Evolutionary conservation across 2,888 invertebrate genomes (phyloP), one percentile per base, ranked within the genome.

Genomic region (Elegia similella): DNA sequence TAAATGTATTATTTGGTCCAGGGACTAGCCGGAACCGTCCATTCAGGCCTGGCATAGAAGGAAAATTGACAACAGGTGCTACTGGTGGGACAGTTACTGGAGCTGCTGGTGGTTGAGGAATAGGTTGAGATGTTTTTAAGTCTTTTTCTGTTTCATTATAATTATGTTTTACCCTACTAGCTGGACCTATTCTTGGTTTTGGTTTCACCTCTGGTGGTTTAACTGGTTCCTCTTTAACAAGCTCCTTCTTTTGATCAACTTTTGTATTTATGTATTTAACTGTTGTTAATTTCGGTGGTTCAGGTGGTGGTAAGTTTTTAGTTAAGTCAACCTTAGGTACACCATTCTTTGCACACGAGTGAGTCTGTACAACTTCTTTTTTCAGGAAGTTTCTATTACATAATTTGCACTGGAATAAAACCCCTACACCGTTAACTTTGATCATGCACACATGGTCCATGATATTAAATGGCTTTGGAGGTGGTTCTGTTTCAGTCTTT

Each of bases 361-460:
- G 92, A 59, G 77, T 73, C 67, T 80, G 64, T 0, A 91, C 84
- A 2, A 86, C 82, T 54, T 88, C 84, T 67, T 85, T 85, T 60
- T 84, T 88, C 5, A 91, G 68, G 62, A 92, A 90, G 61, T 92
- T 89, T 63, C 88, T 82, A 60, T 87, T 88, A 61, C 92, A 92
- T 16, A 90, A 66, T 65, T 84, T 86, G 70, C 92, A 92, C 62
- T 90, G 88, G 67, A 83, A 92, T 15, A 92, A 66, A n/a, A 81
- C 71, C 52, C 92, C 92, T 1, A 91, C 88, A 44, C 85, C 86
- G 69, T 85, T 87, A 0, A 91, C 91, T 76, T 88, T 92, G 7
- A 92, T 87, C 66, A 75, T 87, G 60, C 82, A 83, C 1, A 91
- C 76, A 66, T 90, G 79, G 57, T 91, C 85, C 88, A 89, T 88